phyloP scores from a whole-genome alignment of 2,113 vertebrate genomes.

The Pipra filicauda region DNA sequence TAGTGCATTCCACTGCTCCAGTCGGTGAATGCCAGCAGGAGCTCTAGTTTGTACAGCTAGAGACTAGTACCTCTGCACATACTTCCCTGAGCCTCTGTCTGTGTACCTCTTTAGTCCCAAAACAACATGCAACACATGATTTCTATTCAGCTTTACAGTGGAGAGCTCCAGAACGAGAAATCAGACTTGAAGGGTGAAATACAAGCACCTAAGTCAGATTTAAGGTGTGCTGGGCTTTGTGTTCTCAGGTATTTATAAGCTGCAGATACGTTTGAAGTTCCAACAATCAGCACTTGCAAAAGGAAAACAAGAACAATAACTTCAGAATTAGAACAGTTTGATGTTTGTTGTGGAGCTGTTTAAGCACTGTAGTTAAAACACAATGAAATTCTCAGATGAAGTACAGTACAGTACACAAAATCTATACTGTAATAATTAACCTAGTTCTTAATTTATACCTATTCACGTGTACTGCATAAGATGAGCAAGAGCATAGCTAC shows the following conservation, averaged over 20 bases:
- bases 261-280: not conserved
- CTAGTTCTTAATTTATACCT: not conserved
- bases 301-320: not conserved
- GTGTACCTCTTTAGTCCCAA: not conserved
- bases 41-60: not conserved
- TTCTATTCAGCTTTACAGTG: not conserved
- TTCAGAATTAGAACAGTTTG: not conserved
- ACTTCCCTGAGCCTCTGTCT: rapidly evolving
- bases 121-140: not conserved
- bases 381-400: not conserved
- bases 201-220: not conserved
- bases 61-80: not conserved
- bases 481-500: not conserved
- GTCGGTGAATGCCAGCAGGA: not conserved
- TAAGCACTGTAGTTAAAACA: not conserved
- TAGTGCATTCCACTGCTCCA: not conserved
- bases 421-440: not conserved
- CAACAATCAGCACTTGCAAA: not conserved
- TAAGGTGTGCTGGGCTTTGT: not conserved
- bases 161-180: not conserved
- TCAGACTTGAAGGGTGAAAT: not conserved
- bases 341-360: not conserved
- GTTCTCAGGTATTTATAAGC: not conserved
- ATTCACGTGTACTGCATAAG: not conserved
- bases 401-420: not conserved